Evolutionary conservation across 2,888 invertebrate genomes (phyloP).

Genomic region (Oxyscelio sp.): DNA sequence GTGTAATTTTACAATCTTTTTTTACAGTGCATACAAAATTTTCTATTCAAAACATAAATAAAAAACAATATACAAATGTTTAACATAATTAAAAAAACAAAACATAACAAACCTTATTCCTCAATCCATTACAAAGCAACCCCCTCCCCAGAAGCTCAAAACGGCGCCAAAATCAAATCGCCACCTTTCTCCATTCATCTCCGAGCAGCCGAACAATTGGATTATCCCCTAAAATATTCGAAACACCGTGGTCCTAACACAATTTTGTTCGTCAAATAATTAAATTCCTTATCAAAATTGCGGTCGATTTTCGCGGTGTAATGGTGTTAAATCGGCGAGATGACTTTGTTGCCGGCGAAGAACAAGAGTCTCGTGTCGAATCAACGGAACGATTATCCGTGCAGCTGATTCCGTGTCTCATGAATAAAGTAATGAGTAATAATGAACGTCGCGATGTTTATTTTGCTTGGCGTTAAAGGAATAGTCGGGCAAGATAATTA

Average conservation of each 20-base stretch:
- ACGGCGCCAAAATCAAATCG: constrained; percentile 3
- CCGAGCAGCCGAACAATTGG: constrained; percentile 24
- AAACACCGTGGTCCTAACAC: constrained; percentile 47
- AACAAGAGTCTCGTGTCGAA: constrained; percentile 63
- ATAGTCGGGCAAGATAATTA: constrained; percentile 65
- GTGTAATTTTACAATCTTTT: too few relatives aligned
- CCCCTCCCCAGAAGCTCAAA: too few relatives aligned
- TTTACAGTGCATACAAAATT: too few relatives aligned
- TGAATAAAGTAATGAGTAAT: constrained; percentile 70
- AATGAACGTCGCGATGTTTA: constrained; percentile 65
- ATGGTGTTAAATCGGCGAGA: constrained; percentile 68
- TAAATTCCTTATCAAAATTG: constrained; percentile 66
- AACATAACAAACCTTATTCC: too few relatives aligned
- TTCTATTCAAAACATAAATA: too few relatives aligned
- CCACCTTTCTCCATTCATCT: constrained; percentile 2
- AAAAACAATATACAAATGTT: too few relatives aligned
- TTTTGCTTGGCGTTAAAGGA: constrained; percentile 65
- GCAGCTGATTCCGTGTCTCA: constrained; percentile 64
- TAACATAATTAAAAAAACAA: too few relatives aligned
- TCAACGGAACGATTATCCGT: constrained; percentile 65
- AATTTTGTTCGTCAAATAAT: constrained; percentile 57
- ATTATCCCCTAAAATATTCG: constrained; percentile 42
- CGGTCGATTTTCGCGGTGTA: constrained; percentile 61
- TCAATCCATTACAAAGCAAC: too few relatives aligned
- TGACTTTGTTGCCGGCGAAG: constrained; percentile 68